Base-by-base conservation (phyloP, 2,797 vertebrate genomes). In the Eulemur rubriventer region DNA sequence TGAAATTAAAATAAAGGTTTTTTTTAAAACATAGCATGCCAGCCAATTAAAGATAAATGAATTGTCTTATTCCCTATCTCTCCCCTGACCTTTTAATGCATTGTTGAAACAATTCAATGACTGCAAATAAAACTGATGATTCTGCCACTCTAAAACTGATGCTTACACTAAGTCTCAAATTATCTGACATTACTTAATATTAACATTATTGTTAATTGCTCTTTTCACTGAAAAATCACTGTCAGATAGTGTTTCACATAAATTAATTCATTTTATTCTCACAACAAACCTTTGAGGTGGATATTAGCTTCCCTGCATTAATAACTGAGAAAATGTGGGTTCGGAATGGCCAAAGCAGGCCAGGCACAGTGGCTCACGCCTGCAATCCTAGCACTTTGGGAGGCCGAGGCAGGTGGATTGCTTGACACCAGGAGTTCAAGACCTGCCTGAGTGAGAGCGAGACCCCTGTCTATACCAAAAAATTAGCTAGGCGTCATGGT, bases 91-190 rank as follows among this genome's bases (percentile, higher is more conserved):
- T 95, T 96, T 94, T 69, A 84, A 88, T 91, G 22, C 8, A 75
- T 73, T 85, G 22, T 81, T 86, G 41, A 55, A 96, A 80, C 10
- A 92, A 87, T 80, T 91, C 75, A 72, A 63, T 52, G 30, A 94
- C 79, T 28, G 22, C 12, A 92, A 96, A 91, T 96, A 94, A 96
- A 95, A 95, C 3, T 14, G 84, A 88, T 94, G 79, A 94, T 85
- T 94, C 72, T 92, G 65, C 13, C 35, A 59, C 50, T 78, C 63
- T 89, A 81, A 72, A 93, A 95, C 61, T 57, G 52, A 80, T 81
- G 41, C 41, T 94, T 82, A 38, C 11, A 67, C 59, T 70, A 89
- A 92, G 46, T 86, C 38, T 87, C 78, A 95, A 96, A 90, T 87
- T 84, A 94, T 43, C 55, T 93, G 70, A 73, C 41, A 85, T 82